Evolutionary conservation across 2,888 invertebrate species (phyloP), one percentile per base, ranked within the genome.

Genomic region (Listrodromus nycthemerus): DNA sequence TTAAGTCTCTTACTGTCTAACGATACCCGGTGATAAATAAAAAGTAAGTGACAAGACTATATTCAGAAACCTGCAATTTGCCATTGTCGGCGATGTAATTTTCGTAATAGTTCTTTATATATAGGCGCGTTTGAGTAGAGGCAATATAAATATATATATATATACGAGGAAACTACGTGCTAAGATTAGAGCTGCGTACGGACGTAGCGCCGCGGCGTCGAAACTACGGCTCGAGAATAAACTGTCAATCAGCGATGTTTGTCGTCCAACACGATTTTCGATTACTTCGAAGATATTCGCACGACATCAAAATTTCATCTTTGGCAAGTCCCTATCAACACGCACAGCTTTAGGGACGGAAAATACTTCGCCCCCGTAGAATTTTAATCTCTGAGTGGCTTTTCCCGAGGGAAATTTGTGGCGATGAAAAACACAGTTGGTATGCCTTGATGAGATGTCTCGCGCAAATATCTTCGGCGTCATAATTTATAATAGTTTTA

Each of bases 31-130:
- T 33, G n/a, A 7, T 65, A 67, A 58, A 37, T 21, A 52, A 52
- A 73, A 45, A 45, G 83, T 83, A 80, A 83, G 83, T 83, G 30
- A 19, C 4, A 5, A 45, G 5, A 21, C 33, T 27, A 10, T 27
- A 41, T 21, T 50, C 67, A n/a, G 30, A 50, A 1, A 0, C n/a
- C 27, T 30, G 16, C 19, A 13, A 0, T 19, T 45, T 45, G 7
- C 45, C 3, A 13, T 50, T 50, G 5, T 55, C 30, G 30, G 19
- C 7, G n/a, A 16, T 37, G 48, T 27, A 6, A 30, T 73, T 61
- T 48, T 55, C 55, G 74, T n/a, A 16, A 19, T 3, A 65, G 1
- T 6, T n/a, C 10, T 30, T 37, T 8, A 19, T 33, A 19, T 33
- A 33, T 33, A 30, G 4, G 8, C 10, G 8, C 13, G 10, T 61